Percentiles rank a stretch among this genome's conserved stretches.
Evolutionary conservation across 2,113 vertebrate genomes (phyloP).

Genomic region (Bolborhynchus lineola): DNA sequence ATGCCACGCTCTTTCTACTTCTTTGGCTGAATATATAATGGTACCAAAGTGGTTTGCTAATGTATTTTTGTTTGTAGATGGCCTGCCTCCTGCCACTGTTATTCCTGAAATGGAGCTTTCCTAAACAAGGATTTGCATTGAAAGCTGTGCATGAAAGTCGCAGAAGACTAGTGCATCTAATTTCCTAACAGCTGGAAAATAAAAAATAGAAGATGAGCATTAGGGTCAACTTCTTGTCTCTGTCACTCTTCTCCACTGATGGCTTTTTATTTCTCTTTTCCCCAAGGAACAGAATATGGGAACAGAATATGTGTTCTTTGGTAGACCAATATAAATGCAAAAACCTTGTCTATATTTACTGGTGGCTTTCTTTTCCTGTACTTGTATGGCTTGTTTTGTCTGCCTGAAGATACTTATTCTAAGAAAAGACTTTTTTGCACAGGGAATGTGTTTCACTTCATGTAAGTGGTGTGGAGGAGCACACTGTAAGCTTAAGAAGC

Average conservation of each 20-base stretch:
- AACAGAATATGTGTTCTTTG: not conserved
- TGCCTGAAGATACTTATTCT: not conserved
- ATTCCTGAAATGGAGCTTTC: not conserved
- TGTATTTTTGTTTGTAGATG: not conserved
- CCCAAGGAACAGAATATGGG: not conserved
- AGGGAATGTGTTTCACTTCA: not conserved
- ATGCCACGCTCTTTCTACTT: not conserved
- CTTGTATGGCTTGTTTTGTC: not conserved
- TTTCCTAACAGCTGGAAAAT: not conserved
- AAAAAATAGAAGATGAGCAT: not conserved
- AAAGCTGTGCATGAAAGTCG: not conserved
- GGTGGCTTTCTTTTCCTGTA: not conserved
- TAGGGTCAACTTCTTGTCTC: not conserved
- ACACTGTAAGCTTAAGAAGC: not conserved
- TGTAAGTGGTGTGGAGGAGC: not conserved
- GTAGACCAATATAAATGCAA: not conserved
- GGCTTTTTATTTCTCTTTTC: not conserved
- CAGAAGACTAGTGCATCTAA: not conserved
- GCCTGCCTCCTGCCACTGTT: not conserved
- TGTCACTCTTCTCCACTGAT: not conserved
- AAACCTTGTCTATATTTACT: not conserved
- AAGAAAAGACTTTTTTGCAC: not conserved
- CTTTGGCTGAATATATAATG: not conserved
- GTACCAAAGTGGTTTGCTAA: slow-evolving; percentile 19
- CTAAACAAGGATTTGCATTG: not conserved